Base-by-base conservation (phyloP, 2,888 invertebrate species). In the Dryadula phaetusa region DNA sequence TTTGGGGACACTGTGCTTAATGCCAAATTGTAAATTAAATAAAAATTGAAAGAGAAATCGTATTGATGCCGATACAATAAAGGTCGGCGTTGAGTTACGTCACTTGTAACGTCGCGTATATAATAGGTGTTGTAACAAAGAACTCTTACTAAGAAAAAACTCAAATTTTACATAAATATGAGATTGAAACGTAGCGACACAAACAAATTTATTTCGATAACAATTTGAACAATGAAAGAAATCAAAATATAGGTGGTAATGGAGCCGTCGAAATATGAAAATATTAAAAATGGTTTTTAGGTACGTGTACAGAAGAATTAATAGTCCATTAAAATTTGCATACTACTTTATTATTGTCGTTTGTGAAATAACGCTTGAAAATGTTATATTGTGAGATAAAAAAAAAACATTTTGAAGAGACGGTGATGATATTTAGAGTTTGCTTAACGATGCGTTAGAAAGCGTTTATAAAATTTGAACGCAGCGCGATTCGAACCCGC, bases 241-340 rank as follows among this genome's bases (percentile, higher is more conserved):
- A 53, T 28, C 46, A 62, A 47, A 34, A 49, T 47, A 20, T 49
- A 62, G 7, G 10, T 62, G 28, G 42, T 25, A 54, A 67, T 28
- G 49, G 40, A 58, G 12, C 22, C 56, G 56, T 58, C 42, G 34
- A 63, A 67, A 52, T 22, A 58, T 52, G 16, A 32, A 67, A 40
- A 54, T 54, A 54, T 54, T 14, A 49, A 25, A 25, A 28, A 47
- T 12, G 6, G 16, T 58, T 46, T 64, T 64, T 56, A 47, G 56
- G 28, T 34, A 34, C 56, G 70, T 66, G 70, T 62, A 64, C 65
- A 69, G 53, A 61, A 69, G 71, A 64, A 75, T 76, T 71, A 76
- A 79, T 76, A 71, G 74, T 68, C 75, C 77, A 79, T 80, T 75
- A 80, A 79, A 80, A 81, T 81, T 78, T 75, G 74, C 81, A 81